Conservation (phyloP, 2,113 vertebrate species). For the Mormoops blainvillei region DNA sequence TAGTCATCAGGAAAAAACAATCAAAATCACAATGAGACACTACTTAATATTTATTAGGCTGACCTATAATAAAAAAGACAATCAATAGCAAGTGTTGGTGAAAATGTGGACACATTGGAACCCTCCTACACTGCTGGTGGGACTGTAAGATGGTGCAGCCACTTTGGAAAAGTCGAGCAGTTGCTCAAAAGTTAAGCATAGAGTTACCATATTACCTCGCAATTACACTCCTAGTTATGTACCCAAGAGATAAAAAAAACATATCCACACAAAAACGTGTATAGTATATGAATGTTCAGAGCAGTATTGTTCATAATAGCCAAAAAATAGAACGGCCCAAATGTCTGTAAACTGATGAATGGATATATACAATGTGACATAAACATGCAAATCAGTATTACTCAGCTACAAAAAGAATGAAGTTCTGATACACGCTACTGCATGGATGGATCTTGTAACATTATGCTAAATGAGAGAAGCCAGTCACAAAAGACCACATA, state of each 20-base stretch:
- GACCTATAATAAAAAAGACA: neutral
- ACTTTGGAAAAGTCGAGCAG: neutral
- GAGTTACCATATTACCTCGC: neutral
- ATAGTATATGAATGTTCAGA: neutral
- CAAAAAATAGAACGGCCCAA: neutral
- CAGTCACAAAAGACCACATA: neutral
- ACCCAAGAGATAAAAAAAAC: neutral
- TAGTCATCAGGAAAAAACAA: neutral
- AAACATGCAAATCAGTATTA: neutral
- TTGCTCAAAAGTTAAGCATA: neutral
- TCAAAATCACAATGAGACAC: neutral
- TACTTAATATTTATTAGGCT: neutral
- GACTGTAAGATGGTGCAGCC: neutral
- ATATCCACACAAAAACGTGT: neutral
- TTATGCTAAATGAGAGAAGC: neutral
- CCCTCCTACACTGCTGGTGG: neutral
- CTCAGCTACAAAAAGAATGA: neutral
- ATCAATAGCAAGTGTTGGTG: neutral
- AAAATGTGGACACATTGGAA: neutral
- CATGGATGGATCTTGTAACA: neutral
- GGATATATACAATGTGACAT: neutral
- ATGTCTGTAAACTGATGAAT: neutral
- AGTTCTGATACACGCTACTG: neutral
- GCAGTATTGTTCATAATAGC: neutral
- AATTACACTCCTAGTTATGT: neutral